These are phyloP conservation scores for Macrotrachela quadricornifera DNA, from an alignment of 1,140 invertebrate species.

Conservation along the genomic window DNA sequence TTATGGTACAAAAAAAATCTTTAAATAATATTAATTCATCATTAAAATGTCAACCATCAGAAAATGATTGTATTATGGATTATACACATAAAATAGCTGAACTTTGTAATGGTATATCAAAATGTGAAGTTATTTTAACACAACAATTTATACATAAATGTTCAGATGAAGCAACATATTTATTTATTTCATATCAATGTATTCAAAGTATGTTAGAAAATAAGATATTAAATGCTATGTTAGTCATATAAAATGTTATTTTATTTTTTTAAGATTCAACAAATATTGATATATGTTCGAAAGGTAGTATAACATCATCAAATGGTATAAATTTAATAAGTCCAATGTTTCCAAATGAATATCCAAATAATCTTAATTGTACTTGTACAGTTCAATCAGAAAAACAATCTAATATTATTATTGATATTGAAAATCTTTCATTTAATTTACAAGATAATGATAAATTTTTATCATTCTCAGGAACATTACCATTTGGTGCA, in stretches of 20 bases:
- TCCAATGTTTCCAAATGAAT: conserved; percentile 2
- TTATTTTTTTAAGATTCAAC: too few species aligned
- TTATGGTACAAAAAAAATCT: neutral
- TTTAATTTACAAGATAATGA: conserved; percentile 8
- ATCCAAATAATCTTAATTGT: neutral
- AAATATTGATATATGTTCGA: too few species aligned
- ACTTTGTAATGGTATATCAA: conserved; percentile 3
- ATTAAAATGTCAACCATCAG: neutral
- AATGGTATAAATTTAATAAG: too few species aligned
- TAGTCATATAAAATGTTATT: too few species aligned
- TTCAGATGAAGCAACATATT: neutral
- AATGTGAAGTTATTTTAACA: neutral
- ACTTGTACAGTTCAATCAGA: neutral
- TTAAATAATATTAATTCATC: neutral
- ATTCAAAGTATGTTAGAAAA: neutral
- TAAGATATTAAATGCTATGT: too few species aligned
- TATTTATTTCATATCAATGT: conserved; percentile 6
- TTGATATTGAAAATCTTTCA: neutral
- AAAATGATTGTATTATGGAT: conserved; percentile 7
- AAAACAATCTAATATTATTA: too few species aligned
- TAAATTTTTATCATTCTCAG: neutral
- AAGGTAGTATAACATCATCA: too few species aligned
- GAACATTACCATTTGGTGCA: neutral
- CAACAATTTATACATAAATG: conserved; percentile 6
- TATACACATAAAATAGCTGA: conserved; percentile 8